Evolutionary conservation across 1,140 invertebrate genomes (phyloP).

Genomic region (Galleria mellonella): DNA sequence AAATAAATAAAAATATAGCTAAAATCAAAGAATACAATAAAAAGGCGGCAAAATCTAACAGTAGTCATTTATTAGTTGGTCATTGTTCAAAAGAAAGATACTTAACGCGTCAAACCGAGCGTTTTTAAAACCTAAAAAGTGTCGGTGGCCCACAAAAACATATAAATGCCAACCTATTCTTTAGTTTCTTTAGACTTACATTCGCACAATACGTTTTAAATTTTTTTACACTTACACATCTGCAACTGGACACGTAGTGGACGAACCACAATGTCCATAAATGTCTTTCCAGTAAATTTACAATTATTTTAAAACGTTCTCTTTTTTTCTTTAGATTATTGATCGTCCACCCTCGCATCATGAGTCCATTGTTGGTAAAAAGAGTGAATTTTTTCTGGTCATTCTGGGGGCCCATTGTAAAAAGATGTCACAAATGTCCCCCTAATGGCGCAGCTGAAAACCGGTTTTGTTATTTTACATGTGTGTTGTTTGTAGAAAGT

Average conservation of each 20-base stretch:
- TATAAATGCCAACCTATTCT: background rate
- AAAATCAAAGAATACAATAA: background rate
- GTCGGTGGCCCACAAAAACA: background rate
- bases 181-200: no score
- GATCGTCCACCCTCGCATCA: constrained; percentile 59
- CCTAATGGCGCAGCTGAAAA: constrained; percentile 44
- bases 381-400: constrained; percentile 58
- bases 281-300: constrained; percentile 49
- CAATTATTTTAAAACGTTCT: constrained; percentile 42
- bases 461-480: constrained; percentile 26
- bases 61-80: background rate
- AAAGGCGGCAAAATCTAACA: background rate
- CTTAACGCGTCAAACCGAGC: no score
- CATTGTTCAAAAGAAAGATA: no score
- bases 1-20: no score
- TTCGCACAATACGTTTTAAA: no score
- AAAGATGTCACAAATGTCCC: constrained; percentile 49
- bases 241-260: constrained; percentile 50
- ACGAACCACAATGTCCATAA: constrained; percentile 51
- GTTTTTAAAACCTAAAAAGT: background rate
- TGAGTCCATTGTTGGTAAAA: constrained; percentile 38
- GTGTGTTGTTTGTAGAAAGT: constrained; percentile 22
- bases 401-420: constrained; percentile 57
- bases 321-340: constrained; percentile 42
- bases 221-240: constrained; percentile 35